phyloP scores from a whole-genome alignment of 2,888 invertebrate species.

The Clivina fossor region DNA sequence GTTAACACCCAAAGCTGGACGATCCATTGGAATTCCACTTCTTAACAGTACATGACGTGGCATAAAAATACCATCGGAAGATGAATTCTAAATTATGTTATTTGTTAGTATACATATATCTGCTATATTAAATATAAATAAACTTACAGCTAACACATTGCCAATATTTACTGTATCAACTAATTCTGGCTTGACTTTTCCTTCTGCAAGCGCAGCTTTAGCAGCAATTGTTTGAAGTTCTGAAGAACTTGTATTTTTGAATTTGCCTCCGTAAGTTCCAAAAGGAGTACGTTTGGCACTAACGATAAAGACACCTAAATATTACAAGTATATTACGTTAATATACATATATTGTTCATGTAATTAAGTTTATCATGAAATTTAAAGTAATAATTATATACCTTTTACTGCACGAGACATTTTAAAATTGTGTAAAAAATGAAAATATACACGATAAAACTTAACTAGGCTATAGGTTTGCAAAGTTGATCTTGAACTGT shows the following conservation, averaged over 20 bases:
- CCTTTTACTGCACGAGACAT: constrained; percentile 57
- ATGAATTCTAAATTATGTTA: constrained; percentile 59
- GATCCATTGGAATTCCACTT: constrained; percentile 81
- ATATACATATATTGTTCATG: too few relatives aligned
- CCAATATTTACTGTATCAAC: constrained; percentile 91
- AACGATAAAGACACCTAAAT: constrained; percentile 82
- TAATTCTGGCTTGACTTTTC: constrained; percentile 79
- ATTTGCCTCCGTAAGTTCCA: constrained; percentile 89
- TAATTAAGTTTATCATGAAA: too few relatives aligned
- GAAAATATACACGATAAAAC: too few relatives aligned
- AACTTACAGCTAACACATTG: constrained; percentile 79
- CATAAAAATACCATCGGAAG: constrained; percentile 81
- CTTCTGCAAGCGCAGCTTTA: constrained; percentile 75
- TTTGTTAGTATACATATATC: constrained; percentile 34
- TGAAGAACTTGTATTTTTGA: constrained; percentile 70
- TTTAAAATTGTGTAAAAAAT: too few relatives aligned
- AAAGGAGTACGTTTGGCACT: constrained; percentile 97
- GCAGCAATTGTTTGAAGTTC: constrained; percentile 82
- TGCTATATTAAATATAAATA: constrained; percentile 39
- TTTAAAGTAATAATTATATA: constrained; percentile 36
- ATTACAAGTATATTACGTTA: too few relatives aligned
- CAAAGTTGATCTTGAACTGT: constrained; percentile 30
- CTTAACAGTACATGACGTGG: constrained; percentile 86
- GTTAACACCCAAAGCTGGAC: constrained; percentile 86
- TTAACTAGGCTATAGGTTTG: constrained; percentile 37